Base-by-base conservation (phyloP, 2,113 vertebrate genomes). In the Corvus hawaiiensis region DNA sequence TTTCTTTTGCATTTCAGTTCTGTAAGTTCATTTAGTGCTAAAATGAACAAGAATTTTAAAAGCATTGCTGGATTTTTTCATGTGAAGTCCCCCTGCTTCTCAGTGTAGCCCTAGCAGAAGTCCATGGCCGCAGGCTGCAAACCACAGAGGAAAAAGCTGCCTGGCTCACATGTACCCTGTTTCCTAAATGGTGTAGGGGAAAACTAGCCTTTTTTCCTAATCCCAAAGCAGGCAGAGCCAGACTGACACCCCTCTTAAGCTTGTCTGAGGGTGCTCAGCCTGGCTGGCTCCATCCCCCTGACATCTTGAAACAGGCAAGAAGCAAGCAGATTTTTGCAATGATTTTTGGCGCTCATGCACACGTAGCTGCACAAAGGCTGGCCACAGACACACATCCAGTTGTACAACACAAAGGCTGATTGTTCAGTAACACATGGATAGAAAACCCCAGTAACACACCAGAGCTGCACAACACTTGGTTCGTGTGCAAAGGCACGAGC, bases 41-140 rank as follows among this genome's bases (percentile, higher is more conserved):
- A 55, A 91, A 20, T 0, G 0, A 76, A n/a, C 3, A 27, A 9
- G 13, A 69, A 15, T 2, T 7, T 22, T 16, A 33, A 4, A 56
- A 54, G 11, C 9, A 16, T 4, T 13, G n/a, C 43, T 63, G 54
- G 8, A 15, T 77, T 86, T 52, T 24, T 62, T 66, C 16, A 12
- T 58, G 35, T 44, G 11, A 71, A 69, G 19, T 32, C 23, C 15
- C 9, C 13, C 17, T 1, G 10, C 46, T 71, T 52, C 56, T 17
- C 23, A 23, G 52, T 26, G 63, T 33, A 54, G 21, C 58, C 14
- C 33, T 8, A 35, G 44, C 27, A 77, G 78, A 24, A 71, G 35
- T 37, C 10, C 7, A 6, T 2, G 20, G 46, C 28, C 37, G 62
- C n/a, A 32, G 37, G 33, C 35, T 84, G 41, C 21, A n/a, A 54